Conservation (phyloP, 2,888 invertebrate genomes). For the Flexamia atlantica region DNA sequence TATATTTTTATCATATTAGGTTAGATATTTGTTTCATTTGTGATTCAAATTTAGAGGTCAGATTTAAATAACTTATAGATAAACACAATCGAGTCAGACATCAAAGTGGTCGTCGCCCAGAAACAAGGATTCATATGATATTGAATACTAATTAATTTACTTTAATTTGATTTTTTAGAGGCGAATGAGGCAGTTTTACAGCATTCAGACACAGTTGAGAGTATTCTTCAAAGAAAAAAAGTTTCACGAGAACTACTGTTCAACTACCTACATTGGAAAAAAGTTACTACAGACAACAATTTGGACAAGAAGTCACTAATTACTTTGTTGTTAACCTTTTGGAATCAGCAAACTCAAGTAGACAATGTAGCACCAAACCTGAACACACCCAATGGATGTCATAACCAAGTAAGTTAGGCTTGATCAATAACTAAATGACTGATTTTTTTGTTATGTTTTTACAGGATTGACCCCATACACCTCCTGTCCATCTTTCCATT, state of each 20-base stretch:
- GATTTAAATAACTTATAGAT: too few species aligned
- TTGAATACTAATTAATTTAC: too few species aligned
- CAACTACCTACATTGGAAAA: constrained; percentile 76
- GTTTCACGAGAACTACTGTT: constrained; percentile 78
- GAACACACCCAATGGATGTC: neutral
- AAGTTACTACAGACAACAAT: constrained; percentile 73
- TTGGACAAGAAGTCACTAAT: constrained; percentile 36
- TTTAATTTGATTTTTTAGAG: constrained; percentile 74
- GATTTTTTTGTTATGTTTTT: too few species aligned
- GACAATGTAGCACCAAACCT: neutral
- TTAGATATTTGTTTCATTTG: too few species aligned
- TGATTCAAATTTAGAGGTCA: too few species aligned
- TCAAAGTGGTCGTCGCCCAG: too few species aligned
- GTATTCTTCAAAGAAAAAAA: constrained; percentile 76
- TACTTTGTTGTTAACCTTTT: neutral
- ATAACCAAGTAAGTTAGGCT: neutral
- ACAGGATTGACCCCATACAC: too few species aligned
- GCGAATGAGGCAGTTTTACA: constrained; percentile 77
- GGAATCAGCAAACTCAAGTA: neutral
- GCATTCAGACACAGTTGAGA: constrained; percentile 75
- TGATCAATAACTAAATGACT: too few species aligned
- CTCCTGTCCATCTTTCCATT: too few species aligned
- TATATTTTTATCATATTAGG: too few species aligned
- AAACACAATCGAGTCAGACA: too few species aligned
- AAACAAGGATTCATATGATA: too few species aligned